These are phyloP conservation scores for Pseudochromis fuscus DNA, from an alignment of 2,797 vertebrate genomes.

Conservation along the genomic window DNA sequence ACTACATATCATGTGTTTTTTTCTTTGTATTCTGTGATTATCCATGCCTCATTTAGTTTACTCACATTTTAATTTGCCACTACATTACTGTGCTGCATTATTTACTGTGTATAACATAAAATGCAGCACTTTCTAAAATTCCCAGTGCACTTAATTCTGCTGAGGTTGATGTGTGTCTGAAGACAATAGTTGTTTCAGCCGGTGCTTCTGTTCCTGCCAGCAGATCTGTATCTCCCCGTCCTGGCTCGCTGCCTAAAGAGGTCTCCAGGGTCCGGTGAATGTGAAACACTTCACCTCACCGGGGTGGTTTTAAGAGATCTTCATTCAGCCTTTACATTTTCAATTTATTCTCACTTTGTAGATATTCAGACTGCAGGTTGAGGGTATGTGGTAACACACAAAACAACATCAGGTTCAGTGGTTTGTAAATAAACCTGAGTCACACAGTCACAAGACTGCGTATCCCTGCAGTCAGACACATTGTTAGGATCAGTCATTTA, in stretches of 20 bases:
- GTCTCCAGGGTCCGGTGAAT: slow-evolving; percentile 63
- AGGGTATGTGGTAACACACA: neutral
- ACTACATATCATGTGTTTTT: neutral
- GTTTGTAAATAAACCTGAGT: slow-evolving; percentile 39
- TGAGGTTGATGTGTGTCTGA: slow-evolving; percentile 56
- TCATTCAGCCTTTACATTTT: slow-evolving; percentile 32
- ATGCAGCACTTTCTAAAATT: slow-evolving; percentile 62
- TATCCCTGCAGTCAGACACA: slow-evolving; percentile 3
- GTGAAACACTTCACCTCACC: slow-evolving; percentile 46
- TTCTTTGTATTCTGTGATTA: neutral
- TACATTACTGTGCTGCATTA: neutral
- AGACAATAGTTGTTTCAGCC: slow-evolving; percentile 78
- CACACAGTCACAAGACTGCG: slow-evolving; percentile 32
- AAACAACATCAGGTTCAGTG: slow-evolving; percentile 11
- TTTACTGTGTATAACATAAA: slow-evolving; percentile 36
- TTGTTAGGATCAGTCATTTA: neutral
- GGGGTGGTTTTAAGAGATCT: slow-evolving; percentile 48
- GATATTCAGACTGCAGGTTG: slow-evolving; percentile 33
- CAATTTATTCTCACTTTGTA: slow-evolving; percentile 30
- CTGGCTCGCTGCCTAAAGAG: slow-evolving; percentile 72
- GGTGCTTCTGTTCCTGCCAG: slow-evolving; percentile 64
- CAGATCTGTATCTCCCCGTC: slow-evolving; percentile 47
- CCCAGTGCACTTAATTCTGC: slow-evolving; percentile 53
- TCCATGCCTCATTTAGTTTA: neutral
- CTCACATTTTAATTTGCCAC: neutral